phyloP scores from a whole-genome alignment of 1,140 invertebrate genomes.

The Leptinotarsa lineolata region DNA sequence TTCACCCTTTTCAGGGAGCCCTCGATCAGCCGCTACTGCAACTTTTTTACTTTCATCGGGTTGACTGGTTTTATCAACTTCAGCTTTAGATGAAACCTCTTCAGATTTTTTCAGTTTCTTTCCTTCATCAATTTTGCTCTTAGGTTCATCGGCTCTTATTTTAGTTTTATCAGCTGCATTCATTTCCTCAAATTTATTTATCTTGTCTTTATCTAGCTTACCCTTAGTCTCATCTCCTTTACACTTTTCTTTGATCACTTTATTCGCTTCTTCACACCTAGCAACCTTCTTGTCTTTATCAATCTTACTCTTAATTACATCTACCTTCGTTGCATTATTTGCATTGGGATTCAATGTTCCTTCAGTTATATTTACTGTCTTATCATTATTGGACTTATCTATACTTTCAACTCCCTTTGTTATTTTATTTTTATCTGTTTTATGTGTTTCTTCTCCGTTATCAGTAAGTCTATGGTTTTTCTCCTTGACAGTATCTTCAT shows the following conservation, averaged over 20 bases:
- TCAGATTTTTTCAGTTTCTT: no score
- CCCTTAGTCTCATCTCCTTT: neutral
- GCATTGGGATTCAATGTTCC: no score
- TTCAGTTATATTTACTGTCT: no score
- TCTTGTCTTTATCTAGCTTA: no score
- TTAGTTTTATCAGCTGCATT: no score
- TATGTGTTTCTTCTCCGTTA: neutral
- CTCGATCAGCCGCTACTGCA: neutral
- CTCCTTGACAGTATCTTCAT: neutral
- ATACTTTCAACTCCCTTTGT: neutral
- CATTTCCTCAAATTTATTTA: no score
- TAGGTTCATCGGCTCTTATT: no score
- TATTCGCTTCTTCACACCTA: neutral
- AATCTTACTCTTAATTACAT: constrained; percentile 10
- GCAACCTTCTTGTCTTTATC: neutral
- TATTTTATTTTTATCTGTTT: neutral
- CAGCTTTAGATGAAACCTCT: neutral
- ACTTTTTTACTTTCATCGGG: no score
- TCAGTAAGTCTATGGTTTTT: neutral
- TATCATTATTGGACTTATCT: no score
- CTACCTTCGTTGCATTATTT: neutral
- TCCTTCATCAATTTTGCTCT: no score
- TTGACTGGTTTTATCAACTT: neutral
- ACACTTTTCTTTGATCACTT: no score
- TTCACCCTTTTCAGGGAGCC: neutral